Percentiles rank a stretch among this genome's conserved stretches.
Evolutionary conservation across 1,140 invertebrate genomes (phyloP).

Genomic region (Leguminivora glycinivorella): DNA sequence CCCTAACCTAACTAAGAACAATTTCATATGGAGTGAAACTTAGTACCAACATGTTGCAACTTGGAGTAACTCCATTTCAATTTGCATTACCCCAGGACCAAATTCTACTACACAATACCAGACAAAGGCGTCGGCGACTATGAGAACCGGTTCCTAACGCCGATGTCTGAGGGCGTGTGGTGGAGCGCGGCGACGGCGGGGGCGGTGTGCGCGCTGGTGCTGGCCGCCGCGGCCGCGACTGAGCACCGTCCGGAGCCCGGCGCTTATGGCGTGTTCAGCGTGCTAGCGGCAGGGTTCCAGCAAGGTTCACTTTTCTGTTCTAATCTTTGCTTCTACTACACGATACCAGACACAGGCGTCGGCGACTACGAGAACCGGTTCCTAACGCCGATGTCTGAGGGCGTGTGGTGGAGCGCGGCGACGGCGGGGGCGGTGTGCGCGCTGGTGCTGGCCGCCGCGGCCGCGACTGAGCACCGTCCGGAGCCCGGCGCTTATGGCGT

Average conservation of each 20-base stretch:
- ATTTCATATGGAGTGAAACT: too few species aligned
- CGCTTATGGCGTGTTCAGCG: conserved; percentile 53
- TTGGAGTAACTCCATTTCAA: too few species aligned
- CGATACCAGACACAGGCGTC: conserved; percentile 58
- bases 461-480: conserved; percentile 46
- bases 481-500: conserved; percentile 49
- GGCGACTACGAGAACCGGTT: conserved; percentile 70
- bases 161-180: conserved; percentile 60
- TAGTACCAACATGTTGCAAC: too few species aligned
- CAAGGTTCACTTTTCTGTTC: conserved; percentile 46
- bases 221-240: conserved; percentile 46
- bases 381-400: conserved; percentile 55
- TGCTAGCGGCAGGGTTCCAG: conserved; percentile 59
- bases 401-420: conserved; percentile 56
- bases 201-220: conserved; percentile 42
- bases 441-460: conserved; percentile 45
- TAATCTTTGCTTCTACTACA: conserved; percentile 67
- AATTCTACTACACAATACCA: conserved; percentile 66
- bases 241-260: conserved; percentile 50
- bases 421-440: conserved; percentile 42
- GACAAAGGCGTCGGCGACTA: conserved; percentile 62
- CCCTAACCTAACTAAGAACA: too few species aligned
- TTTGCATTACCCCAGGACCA: conserved; percentile 47
- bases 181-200: conserved; percentile 43
- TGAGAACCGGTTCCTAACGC: conserved; percentile 65